A percentile compares a stretch with the other conserved stretches of the same genome.
Conservation (phyloP, 2,797 vertebrate genomes). For the Rhinophrynus dorsalis region DNA sequence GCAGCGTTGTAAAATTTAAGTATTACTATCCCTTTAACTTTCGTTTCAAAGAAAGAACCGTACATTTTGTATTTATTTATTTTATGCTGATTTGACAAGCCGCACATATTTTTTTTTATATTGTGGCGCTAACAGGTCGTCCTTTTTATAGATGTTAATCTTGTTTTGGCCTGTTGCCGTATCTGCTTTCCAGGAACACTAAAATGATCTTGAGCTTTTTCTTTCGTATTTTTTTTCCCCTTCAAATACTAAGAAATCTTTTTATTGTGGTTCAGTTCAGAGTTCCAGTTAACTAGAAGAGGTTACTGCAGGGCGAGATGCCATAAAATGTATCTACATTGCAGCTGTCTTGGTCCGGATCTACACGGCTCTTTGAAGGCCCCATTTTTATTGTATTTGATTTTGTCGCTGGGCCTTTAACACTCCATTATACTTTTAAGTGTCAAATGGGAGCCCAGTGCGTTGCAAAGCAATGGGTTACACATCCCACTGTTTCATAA, state of each 20-base stretch:
- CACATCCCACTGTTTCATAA: too few relatives aligned
- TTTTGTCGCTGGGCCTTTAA: too few relatives aligned
- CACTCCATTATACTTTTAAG: too few relatives aligned
- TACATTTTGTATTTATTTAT: too few relatives aligned
- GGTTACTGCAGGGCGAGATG: background rate
- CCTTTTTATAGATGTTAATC: slow-evolving; percentile 24
- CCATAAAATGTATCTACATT: slow-evolving; percentile 6
- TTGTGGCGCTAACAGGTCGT: background rate
- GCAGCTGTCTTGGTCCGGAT: too few relatives aligned
- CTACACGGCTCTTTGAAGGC: too few relatives aligned
- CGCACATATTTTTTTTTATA: background rate
- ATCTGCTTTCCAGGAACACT: slow-evolving; percentile 45
- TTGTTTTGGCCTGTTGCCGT: background rate
- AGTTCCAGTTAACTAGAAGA: slow-evolving; percentile 24
- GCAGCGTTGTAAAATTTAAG: too few relatives aligned
- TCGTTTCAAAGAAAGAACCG: too few relatives aligned
- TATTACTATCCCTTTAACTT: too few relatives aligned
- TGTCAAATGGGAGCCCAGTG: too few relatives aligned
- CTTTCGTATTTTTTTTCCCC: background rate
- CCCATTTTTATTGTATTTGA: too few relatives aligned
- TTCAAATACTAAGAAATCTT: slow-evolving; percentile 25
- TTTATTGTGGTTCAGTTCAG: slow-evolving; percentile 28
- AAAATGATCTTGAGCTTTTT: slow-evolving; percentile 4
- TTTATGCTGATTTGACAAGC: background rate
- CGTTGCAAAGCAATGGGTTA: too few relatives aligned